Conservation (phyloP, 2,888 invertebrate species). For the Agrotis ipsilon region DNA sequence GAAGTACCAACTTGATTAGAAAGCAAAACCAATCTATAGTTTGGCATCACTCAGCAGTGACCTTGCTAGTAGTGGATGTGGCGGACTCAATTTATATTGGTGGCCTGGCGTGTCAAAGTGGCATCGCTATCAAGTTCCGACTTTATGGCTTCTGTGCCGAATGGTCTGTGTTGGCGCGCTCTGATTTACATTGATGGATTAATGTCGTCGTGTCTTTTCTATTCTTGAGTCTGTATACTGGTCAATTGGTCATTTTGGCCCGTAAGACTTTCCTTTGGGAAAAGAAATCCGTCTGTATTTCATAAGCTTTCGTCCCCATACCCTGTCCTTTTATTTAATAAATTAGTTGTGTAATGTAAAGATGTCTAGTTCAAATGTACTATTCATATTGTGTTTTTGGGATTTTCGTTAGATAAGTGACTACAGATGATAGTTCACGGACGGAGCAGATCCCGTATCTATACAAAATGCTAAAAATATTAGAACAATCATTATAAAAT, state of each 20-base stretch:
- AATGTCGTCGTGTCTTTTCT: constrained; percentile 9
- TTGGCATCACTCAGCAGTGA: constrained; percentile 12
- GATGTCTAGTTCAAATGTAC: not conserved
- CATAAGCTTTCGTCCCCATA: no score
- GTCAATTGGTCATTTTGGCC: no score
- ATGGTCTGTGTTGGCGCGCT: constrained; percentile 15
- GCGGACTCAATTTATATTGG: constrained; percentile 38
- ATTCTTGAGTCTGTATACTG: no score
- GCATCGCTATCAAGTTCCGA: constrained; percentile 32
- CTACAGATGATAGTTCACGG: no score
- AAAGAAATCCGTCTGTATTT: no score
- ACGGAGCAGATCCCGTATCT: no score
- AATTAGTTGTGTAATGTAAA: not conserved
- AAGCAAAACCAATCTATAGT: constrained; percentile 13
- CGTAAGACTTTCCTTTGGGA: no score
- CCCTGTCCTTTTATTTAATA: no score
- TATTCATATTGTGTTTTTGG: not conserved
- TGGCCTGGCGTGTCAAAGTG: constrained; percentile 40
- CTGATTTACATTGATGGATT: constrained; percentile 32
- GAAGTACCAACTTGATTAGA: not conserved
- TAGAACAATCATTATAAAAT: no score
- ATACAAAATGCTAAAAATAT: no score
- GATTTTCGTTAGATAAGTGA: not conserved
- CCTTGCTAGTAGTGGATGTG: constrained; percentile 22
- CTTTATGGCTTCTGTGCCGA: constrained; percentile 42